phyloP scores from a whole-genome alignment of 2,888 invertebrate genomes.

The Agriopis aurantiaria region DNA sequence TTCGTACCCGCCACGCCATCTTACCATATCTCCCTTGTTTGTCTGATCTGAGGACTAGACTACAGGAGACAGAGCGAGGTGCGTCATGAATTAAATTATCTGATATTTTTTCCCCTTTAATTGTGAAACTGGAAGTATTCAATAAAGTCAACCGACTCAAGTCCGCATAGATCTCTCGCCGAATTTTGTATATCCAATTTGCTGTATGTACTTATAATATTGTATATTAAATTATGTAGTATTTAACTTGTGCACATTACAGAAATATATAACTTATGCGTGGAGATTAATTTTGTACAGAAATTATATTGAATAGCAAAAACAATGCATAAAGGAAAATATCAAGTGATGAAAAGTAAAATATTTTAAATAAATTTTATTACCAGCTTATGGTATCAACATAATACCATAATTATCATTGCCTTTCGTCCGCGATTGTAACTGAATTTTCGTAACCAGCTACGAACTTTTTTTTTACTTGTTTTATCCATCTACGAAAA shows the following conservation, averaged over 20 bases:
- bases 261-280: constrained; percentile 16
- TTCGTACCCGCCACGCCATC: too few relatives aligned
- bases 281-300: constrained; percentile 40
- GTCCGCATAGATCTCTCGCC: constrained; percentile 42
- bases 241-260: constrained; percentile 23
- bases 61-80: neutral
- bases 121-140: neutral
- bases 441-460: too few relatives aligned
- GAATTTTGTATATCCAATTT: constrained; percentile 39
- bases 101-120: neutral
- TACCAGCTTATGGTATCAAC: too few relatives aligned
- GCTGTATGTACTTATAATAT: constrained; percentile 34
- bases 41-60: too few relatives aligned
- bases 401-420: too few relatives aligned
- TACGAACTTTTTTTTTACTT: too few relatives aligned
- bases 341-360: constrained; percentile 32
- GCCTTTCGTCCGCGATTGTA: too few relatives aligned
- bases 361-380: neutral
- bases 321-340: constrained; percentile 27
- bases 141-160: constrained; percentile 1
- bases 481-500: too few relatives aligned
- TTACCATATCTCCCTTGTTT: too few relatives aligned
- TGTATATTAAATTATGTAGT: constrained; percentile 34
- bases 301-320: constrained; percentile 32
- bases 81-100: neutral